A percentile compares a stretch with the other conserved stretches of the same genome.
Conservation (phyloP, 2,113 vertebrate species). For the Puffinus mauretanicus region DNA sequence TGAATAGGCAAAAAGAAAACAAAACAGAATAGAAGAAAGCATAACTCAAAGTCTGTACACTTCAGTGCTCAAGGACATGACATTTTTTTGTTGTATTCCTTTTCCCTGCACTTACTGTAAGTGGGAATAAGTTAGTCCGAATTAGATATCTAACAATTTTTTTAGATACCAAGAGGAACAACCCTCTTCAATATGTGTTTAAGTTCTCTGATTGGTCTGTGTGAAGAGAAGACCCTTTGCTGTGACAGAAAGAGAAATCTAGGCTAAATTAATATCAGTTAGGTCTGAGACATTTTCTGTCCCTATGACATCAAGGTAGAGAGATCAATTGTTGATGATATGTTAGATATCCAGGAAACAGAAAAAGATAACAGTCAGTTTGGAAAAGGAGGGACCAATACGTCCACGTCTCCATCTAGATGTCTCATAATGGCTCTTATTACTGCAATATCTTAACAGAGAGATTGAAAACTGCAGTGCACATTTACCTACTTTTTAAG, state of each 20-base stretch:
- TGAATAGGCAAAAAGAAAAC: neutral
- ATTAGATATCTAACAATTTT: neutral
- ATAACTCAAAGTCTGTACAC: neutral
- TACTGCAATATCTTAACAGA: neutral
- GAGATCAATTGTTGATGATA: fast-evolving
- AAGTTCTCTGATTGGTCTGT: neutral
- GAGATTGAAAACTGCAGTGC: neutral
- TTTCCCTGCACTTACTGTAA: neutral
- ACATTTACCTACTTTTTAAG: neutral
- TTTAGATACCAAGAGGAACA: neutral
- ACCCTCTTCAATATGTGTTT: neutral
- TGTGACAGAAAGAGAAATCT: neutral
- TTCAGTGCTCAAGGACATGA: neutral
- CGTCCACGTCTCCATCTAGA: neutral
- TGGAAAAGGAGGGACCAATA: neutral
- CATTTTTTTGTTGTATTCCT: neutral
- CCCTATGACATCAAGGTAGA: neutral
- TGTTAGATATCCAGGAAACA: neutral
- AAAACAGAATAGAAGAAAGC: neutral
- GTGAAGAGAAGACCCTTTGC: neutral
- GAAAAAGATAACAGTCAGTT: neutral
- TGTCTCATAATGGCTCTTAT: neutral
- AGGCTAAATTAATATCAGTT: neutral
- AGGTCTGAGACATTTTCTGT: neutral
- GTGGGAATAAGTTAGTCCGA: neutral